These are phyloP conservation scores for Henricia sp. DNA, from an alignment of 53 echinoderm and acorn worm species.

Conservation along the genomic window DNA sequence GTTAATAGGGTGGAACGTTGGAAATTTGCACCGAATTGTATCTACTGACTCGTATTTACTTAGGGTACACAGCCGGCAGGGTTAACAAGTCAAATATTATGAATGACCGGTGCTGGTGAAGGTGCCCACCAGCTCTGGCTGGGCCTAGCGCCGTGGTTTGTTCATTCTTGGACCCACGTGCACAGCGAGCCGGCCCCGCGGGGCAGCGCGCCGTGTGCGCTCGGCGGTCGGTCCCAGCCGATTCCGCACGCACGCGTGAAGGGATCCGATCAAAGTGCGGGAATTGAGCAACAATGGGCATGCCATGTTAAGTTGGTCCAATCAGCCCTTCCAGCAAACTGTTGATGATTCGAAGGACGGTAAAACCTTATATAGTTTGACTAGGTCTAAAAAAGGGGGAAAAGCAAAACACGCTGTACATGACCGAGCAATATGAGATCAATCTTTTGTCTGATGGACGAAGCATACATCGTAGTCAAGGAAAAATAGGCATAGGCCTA, in stretches of 20 bases:
- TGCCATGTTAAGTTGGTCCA: conserved; percentile 53
- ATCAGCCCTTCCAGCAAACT: conserved; percentile 49
- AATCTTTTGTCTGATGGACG: conserved; percentile 38
- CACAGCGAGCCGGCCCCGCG: conserved; percentile 48
- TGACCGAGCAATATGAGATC: conserved; percentile 6
- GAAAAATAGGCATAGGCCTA: background rate
- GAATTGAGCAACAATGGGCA: conserved; percentile 50
- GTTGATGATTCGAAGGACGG: conserved; percentile 43
- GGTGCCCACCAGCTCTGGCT: conserved; percentile 48
- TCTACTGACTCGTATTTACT: conserved; percentile 61
- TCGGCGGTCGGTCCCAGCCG: conserved; percentile 25
- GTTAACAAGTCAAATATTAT: conserved; percentile 63
- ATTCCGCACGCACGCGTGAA: conserved; percentile 39
- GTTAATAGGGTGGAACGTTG: conserved; percentile 57
- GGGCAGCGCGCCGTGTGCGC: conserved; percentile 41
- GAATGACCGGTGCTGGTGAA: conserved; percentile 50
- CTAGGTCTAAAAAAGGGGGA: background rate
- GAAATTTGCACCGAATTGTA: conserved; percentile 63
- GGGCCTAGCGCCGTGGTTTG: conserved; percentile 50
- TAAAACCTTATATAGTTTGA: background rate
- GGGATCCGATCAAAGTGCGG: conserved; percentile 43
- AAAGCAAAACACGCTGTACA: background rate
- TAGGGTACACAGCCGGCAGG: conserved; percentile 60
- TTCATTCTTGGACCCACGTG: conserved; percentile 23
- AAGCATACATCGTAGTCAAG: no score